These are phyloP conservation scores for Cephalotes varians DNA, from an alignment of 2,888 invertebrate species.

Conservation along the genomic window DNA sequence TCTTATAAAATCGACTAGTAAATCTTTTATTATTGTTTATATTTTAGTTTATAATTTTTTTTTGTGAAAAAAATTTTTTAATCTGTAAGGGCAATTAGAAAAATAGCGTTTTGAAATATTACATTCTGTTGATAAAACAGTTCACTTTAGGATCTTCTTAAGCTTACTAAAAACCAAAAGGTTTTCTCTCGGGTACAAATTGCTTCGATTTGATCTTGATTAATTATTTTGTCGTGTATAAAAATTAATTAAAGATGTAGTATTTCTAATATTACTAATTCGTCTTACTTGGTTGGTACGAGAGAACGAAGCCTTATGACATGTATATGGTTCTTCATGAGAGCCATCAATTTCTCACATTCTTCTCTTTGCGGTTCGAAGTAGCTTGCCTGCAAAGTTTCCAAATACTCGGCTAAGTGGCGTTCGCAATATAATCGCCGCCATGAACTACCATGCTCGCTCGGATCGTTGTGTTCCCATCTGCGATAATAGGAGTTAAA, in stretches of 20 bases:
- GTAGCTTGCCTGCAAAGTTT: slow-evolving; percentile 76
- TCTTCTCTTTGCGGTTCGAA: slow-evolving; percentile 73
- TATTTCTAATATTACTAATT: too few relatives aligned
- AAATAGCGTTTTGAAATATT: too few relatives aligned
- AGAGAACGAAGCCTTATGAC: slow-evolving; percentile 76
- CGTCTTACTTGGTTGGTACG: slow-evolving; percentile 76
- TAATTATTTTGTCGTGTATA: not conserved
- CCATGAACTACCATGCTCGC: slow-evolving; percentile 81
- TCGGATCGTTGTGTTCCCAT: slow-evolving; percentile 78
- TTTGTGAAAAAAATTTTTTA: too few relatives aligned
- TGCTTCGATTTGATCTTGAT: not conserved
- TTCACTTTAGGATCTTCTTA: too few relatives aligned
- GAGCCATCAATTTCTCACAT: slow-evolving; percentile 72
- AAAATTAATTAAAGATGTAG: not conserved
- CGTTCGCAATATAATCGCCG: slow-evolving; percentile 83
- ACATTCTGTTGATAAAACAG: too few relatives aligned
- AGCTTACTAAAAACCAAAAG: not conserved
- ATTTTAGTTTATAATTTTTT: too few relatives aligned
- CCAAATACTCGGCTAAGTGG: slow-evolving; percentile 82
- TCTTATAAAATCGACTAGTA: too few relatives aligned
- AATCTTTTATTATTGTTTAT: too few relatives aligned
- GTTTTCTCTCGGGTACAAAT: not conserved
- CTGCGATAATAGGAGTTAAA: slow-evolving; percentile 62
- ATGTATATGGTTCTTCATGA: slow-evolving; percentile 74
- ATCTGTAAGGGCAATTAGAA: too few relatives aligned